Evolutionary conservation across 1,140 invertebrate genomes (phyloP).

Genomic region (Probaryconus sp.): DNA sequence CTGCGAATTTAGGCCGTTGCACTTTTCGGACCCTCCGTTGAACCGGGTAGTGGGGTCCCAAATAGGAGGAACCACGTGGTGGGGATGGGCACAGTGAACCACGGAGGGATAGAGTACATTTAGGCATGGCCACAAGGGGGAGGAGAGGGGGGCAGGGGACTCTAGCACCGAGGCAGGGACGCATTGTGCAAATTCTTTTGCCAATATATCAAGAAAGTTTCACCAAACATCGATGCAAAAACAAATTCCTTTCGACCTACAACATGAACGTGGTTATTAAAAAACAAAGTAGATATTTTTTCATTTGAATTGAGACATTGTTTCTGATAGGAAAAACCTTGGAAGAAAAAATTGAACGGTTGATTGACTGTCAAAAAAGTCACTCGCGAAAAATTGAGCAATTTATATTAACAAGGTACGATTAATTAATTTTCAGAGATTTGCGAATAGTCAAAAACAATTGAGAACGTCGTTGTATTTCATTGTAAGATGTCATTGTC

Average conservation of each 20-base stretch:
- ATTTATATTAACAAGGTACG: neutral
- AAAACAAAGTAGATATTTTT: neutral
- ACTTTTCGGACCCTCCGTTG: slow-evolving; percentile 73
- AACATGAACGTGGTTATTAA: no score
- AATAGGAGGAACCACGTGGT: slow-evolving; percentile 60
- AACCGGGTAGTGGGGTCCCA: slow-evolving; percentile 63
- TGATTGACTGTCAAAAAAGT: no score
- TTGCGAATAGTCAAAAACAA: slow-evolving; percentile 12
- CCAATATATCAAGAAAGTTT: slow-evolving; percentile 26
- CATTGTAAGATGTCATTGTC: slow-evolving; percentile 36
- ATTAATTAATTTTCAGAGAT: slow-evolving; percentile 19
- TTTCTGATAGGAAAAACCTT: no score
- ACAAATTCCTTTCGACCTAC: slow-evolving; percentile 2
- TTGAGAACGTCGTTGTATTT: slow-evolving; percentile 8
- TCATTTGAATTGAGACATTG: slow-evolving; percentile 6
- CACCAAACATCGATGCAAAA: slow-evolving; percentile 12
- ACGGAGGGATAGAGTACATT: slow-evolving; percentile 70
- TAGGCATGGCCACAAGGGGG: slow-evolving; percentile 63
- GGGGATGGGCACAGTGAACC: slow-evolving; percentile 42
- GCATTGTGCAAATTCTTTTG: slow-evolving; percentile 56
- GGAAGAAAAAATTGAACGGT: no score
- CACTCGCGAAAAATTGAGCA: neutral
- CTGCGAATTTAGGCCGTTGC: slow-evolving; percentile 78
- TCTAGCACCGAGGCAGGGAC: slow-evolving; percentile 76
- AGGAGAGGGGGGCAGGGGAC: slow-evolving; percentile 60